Conservation (phyloP, 1,140 invertebrate species). For the Drosophila melanica region DNA sequence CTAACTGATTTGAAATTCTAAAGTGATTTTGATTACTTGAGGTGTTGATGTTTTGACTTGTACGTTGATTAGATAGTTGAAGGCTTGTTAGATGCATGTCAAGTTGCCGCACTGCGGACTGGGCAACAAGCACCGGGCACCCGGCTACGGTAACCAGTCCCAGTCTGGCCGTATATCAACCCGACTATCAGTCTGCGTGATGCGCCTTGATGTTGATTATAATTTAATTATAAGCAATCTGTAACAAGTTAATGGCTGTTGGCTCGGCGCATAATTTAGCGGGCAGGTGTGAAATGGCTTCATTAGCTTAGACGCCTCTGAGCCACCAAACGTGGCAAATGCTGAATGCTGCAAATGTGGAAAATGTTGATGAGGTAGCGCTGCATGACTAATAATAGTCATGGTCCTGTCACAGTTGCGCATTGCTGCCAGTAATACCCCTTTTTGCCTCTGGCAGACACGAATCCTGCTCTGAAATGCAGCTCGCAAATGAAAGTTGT, state of each 20-base stretch:
- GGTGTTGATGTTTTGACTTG: constrained; percentile 83
- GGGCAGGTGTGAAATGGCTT: constrained; percentile 81
- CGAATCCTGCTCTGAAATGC: constrained; percentile 4
- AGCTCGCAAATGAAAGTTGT: constrained; percentile 35
- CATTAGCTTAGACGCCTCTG: constrained; percentile 66
- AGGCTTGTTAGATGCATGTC: constrained; percentile 81
- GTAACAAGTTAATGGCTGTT: constrained; percentile 70
- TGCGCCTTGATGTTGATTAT: constrained; percentile 71
- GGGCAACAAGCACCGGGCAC: not conserved
- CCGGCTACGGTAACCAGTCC: not conserved
- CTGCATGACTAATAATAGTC: constrained; percentile 66
- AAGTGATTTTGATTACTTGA: constrained; percentile 83
- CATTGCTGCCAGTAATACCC: constrained; percentile 14
- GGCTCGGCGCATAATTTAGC: constrained; percentile 61
- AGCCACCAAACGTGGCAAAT: constrained; percentile 4
- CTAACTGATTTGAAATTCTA: constrained; percentile 80
- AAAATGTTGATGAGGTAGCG: constrained; percentile 33
- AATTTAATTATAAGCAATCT: constrained; percentile 82
- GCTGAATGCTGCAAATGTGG: constrained; percentile 14
- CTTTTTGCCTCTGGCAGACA: constrained; percentile 12
- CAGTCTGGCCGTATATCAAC: constrained; percentile 8
- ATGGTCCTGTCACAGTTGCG: constrained; percentile 61
- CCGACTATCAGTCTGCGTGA: constrained; percentile 26
- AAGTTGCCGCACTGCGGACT: constrained; percentile 22
- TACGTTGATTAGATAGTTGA: constrained; percentile 80